Conservation (phyloP, 2,888 invertebrate species). For the Epinotia ramella region DNA sequence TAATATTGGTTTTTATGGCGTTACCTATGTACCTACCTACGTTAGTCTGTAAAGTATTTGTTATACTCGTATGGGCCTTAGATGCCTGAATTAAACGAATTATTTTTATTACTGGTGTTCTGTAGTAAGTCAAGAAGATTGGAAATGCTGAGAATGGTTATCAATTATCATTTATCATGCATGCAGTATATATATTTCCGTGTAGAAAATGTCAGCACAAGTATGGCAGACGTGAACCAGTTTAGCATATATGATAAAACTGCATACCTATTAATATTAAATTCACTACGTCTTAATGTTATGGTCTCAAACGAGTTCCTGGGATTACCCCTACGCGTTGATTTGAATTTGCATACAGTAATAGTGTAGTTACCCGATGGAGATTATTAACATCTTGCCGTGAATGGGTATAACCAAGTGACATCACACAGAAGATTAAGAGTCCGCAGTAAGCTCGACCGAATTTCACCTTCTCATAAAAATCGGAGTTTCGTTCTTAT, state of each 20-base stretch:
- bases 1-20: no score
- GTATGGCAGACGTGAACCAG: conserved; percentile 12
- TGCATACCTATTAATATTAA: not conserved
- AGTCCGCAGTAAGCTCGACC: no score
- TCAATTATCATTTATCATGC: not conserved
- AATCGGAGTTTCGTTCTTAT: no score
- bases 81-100: no score
- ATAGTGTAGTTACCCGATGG: not conserved
- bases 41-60: no score
- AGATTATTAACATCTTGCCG: not conserved
- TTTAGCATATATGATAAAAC: not conserved
- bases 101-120: no score
- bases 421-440: no score
- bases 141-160: not conserved
- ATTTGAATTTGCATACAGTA: conserved; percentile 14
- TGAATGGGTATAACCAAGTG: not conserved
- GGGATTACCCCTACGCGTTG: conserved; percentile 6
- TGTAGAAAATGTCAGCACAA: conserved; percentile 1
- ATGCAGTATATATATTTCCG: not conserved
- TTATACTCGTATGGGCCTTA: no score
- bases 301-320: conserved; percentile 13
- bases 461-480: no score
- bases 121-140: not conserved
- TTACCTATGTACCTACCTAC: no score
- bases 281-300: conserved; percentile 13